Conservation (phyloP, 2,113 vertebrate species). For the Chaetodon trifascialis region DNA sequence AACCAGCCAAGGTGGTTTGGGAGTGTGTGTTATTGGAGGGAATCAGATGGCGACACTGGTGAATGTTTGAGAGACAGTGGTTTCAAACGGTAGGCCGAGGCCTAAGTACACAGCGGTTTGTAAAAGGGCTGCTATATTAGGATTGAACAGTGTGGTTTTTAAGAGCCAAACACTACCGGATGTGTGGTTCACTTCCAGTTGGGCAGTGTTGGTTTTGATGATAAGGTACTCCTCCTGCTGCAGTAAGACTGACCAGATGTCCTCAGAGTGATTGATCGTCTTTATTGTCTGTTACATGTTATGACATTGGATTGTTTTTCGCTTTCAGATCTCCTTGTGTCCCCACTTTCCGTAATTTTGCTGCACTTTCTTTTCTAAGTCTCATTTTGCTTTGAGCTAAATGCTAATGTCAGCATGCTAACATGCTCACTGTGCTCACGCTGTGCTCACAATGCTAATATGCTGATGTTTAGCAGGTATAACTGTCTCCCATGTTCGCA, state of each 20-base stretch:
- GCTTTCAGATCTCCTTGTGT: background rate
- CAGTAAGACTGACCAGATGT: background rate
- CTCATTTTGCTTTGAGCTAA: background rate
- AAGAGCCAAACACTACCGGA: constrained; percentile 61
- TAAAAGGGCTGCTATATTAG: constrained; percentile 43
- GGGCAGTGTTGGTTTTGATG: constrained; percentile 17
- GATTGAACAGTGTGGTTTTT: constrained; percentile 57
- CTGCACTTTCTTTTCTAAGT: background rate
- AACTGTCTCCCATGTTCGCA: no score
- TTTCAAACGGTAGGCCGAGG: constrained; percentile 31
- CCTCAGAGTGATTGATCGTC: background rate
- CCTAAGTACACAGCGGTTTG: constrained; percentile 60
- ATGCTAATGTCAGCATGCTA: background rate
- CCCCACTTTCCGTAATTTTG: background rate
- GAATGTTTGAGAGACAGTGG: constrained; percentile 50
- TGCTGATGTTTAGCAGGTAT: background rate
- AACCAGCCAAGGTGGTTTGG: constrained; percentile 58
- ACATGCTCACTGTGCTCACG: background rate
- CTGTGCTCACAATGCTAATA: background rate
- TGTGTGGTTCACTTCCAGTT: constrained; percentile 40
- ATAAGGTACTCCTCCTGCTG: constrained; percentile 22
- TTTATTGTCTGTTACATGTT: background rate
- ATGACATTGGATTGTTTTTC: background rate
- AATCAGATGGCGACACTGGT: constrained; percentile 18
- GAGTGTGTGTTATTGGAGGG: constrained; percentile 45